A percentile compares a stretch with the other conserved stretches of the same genome.
Conservation (phyloP, 2,888 invertebrate genomes). For the Cybosia mesomella region DNA sequence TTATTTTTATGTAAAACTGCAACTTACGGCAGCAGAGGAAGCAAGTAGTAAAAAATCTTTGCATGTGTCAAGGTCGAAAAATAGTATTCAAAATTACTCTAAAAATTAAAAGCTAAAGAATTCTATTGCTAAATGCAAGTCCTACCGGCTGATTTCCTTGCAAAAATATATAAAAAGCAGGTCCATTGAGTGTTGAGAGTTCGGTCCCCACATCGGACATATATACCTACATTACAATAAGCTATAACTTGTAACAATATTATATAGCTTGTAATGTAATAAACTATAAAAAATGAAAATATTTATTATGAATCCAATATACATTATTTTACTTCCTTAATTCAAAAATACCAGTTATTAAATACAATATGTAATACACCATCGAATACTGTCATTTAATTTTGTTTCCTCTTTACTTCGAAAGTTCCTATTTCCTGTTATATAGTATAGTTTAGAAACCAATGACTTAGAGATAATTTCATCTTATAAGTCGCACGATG, state of each 20-base stretch:
- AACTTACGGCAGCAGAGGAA: neutral
- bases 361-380: neutral
- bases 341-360: neutral
- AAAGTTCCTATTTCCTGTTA: constrained; percentile 30
- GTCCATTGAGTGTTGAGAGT: neutral
- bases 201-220: neutral
- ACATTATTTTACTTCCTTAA: neutral
- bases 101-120: neutral
- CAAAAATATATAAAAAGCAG: neutral
- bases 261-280: no score
- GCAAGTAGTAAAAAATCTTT: neutral
- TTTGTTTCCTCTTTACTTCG: constrained; percentile 23
- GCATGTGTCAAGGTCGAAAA: neutral
- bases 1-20: neutral
- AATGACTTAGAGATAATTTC: constrained; percentile 19
- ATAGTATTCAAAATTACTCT: neutral
- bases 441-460: constrained; percentile 22
- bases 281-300: neutral
- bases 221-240: no score
- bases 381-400: constrained; percentile 12
- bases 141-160: neutral
- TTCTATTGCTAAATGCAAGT: neutral
- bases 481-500: constrained; percentile 24
- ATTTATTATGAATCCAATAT: constrained; percentile 1
- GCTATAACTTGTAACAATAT: no score